phyloP scores from a whole-genome alignment of 2,113 vertebrate genomes.

The Cottus gobio region DNA sequence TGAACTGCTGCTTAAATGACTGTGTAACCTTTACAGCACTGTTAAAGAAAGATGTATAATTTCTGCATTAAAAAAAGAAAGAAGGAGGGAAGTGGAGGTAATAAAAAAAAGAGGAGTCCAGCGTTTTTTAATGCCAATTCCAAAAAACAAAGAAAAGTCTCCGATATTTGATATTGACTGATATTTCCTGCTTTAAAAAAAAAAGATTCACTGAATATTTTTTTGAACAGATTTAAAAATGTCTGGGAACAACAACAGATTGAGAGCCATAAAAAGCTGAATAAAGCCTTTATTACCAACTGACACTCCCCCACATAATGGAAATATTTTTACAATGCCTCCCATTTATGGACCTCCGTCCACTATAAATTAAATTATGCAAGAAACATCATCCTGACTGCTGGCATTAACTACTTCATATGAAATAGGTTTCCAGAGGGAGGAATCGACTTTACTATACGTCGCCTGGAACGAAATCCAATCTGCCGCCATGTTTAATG shows the following conservation, averaged over 20 bases:
- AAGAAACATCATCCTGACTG: conserved; percentile 87
- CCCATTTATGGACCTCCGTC: conserved; percentile 85
- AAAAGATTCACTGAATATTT: conserved; percentile 60
- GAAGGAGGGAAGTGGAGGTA: conserved; percentile 60
- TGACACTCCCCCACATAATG: conserved; percentile 88
- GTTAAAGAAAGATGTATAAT: conserved; percentile 83
- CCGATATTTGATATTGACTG: no score
- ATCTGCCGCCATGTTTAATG: conserved; percentile 94
- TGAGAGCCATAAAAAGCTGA: conserved; percentile 81
- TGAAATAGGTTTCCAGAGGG: conserved; percentile 91
- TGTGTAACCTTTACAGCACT: conserved; percentile 85
- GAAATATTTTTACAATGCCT: conserved; percentile 87
- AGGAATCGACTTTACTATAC: conserved; percentile 88
- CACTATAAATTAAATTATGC: conserved; percentile 88
- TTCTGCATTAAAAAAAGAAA: conserved; percentile 69
- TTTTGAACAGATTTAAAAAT: conserved; percentile 73
- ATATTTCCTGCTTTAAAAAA: conserved; percentile 44
- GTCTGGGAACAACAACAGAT: conserved; percentile 84
- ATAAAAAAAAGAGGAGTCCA: conserved; percentile 63
- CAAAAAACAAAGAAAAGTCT: no score
- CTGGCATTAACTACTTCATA: conserved; percentile 90
- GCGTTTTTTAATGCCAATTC: conserved; percentile 67
- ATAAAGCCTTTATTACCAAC: conserved; percentile 86
- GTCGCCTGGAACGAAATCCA: conserved; percentile 93
- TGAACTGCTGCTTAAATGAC: conserved; percentile 84